Evolutionary conservation across 2,888 invertebrate species (phyloP).

Genomic region (Cantharis rufa): DNA sequence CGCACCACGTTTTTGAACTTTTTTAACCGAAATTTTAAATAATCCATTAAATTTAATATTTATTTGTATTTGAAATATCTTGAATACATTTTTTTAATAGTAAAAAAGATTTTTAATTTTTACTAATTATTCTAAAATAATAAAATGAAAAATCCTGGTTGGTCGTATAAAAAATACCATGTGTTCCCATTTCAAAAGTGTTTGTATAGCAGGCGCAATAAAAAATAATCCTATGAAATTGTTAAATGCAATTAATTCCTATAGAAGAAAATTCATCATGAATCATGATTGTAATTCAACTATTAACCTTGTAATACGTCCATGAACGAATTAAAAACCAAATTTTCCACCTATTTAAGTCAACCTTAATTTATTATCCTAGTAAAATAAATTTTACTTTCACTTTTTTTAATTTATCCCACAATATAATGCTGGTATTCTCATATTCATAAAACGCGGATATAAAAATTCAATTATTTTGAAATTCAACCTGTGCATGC

Average conservation of each 20-base stretch:
- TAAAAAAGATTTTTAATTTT: no score
- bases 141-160: not conserved
- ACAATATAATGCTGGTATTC: not conserved
- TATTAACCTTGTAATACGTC: not conserved
- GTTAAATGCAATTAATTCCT: not conserved
- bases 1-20: no score
- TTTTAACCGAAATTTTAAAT: no score
- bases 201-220: not conserved
- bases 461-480: constrained; percentile 1
- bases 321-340: not conserved
- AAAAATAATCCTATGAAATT: not conserved
- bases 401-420: not conserved
- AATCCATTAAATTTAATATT: no score
- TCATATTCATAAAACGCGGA: not conserved
- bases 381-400: not conserved
- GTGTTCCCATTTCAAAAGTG: not conserved
- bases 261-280: not conserved
- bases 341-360: not conserved
- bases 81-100: no score
- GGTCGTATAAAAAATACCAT: not conserved
- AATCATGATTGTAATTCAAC: not conserved
- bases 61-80: no score
- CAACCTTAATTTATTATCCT: not conserved
- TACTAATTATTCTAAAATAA: no score
- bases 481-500: not conserved